phyloP scores from a whole-genome alignment of 2,888 invertebrate genomes.

The Mesochorus sp. region DNA sequence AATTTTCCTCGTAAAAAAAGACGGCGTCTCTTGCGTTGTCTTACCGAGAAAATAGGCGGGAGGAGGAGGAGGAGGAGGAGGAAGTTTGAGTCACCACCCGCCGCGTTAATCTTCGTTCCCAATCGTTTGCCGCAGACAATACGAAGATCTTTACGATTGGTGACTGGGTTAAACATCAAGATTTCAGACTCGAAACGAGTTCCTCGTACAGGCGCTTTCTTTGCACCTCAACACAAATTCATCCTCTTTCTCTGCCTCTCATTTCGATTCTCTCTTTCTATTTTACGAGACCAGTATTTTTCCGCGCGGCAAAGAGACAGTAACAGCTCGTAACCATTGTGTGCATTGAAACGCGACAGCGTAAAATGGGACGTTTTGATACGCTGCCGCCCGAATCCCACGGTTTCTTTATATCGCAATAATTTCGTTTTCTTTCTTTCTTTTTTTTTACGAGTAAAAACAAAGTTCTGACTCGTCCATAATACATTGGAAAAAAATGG shows the following conservation, averaged over 20 bases:
- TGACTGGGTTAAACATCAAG: conserved; percentile 22
- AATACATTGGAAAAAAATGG: too few relatives aligned
- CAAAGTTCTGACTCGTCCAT: too few relatives aligned
- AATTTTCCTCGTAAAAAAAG: background rate
- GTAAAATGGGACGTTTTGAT: background rate
- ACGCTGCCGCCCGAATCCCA: background rate
- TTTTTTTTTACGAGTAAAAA: too few relatives aligned
- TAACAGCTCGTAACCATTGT: conserved; percentile 14
- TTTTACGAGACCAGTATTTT: conserved; percentile 49
- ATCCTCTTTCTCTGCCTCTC: background rate
- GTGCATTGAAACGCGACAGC: background rate
- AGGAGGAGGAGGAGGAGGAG: too few relatives aligned
- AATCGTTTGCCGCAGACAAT: conserved; percentile 51
- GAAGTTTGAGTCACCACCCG: too few relatives aligned
- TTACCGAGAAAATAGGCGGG: too few relatives aligned
- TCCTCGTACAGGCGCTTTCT: conserved; percentile 7
- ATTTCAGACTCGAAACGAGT: conserved; percentile 26
- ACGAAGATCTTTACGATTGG: conserved; percentile 34
- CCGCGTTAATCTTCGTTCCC: conserved; percentile 21
- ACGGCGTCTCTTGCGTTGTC: too few relatives aligned
- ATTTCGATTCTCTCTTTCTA: conserved; percentile 10
- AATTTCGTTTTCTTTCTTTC: background rate
- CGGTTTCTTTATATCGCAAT: background rate
- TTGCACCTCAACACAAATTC: too few relatives aligned
- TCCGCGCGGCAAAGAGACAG: conserved; percentile 14